These are phyloP conservation scores for Acronicta leporina DNA, from an alignment of 2,888 invertebrate species.

Conservation along the genomic window DNA sequence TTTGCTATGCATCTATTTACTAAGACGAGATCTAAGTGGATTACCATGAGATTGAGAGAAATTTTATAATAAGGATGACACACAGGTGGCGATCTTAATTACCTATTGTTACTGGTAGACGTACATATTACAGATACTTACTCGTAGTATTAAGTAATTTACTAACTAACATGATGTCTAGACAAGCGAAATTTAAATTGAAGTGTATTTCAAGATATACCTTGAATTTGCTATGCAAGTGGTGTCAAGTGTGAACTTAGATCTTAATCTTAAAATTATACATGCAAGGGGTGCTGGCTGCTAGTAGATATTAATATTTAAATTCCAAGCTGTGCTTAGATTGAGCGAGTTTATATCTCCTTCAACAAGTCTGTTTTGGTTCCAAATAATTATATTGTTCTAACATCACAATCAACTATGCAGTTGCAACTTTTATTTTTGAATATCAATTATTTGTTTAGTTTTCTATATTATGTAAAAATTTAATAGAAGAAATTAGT, in stretches of 20 bases:
- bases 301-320: constrained; percentile 39
- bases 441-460: too few species aligned
- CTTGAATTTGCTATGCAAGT: constrained; percentile 37
- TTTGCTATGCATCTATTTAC: too few species aligned
- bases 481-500: too few species aligned
- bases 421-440: too few species aligned
- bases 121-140: too few species aligned
- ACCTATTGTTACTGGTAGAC: too few species aligned
- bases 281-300: constrained; percentile 26
- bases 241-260: constrained; percentile 22
- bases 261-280: constrained; percentile 48
- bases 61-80: too few species aligned
- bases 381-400: background rate
- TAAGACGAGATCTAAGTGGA: too few species aligned
- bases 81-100: too few species aligned
- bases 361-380: background rate
- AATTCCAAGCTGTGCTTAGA: constrained; percentile 32
- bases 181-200: background rate
- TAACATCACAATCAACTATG: background rate
- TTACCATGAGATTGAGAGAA: too few species aligned
- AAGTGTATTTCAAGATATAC: constrained; percentile 3
- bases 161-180: background rate
- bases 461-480: too few species aligned
- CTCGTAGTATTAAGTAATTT: too few species aligned
- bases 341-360: constrained; percentile 20